Evolutionary conservation across 2,797 vertebrate genomes (phyloP).

Genomic region (Epinephelus coioides): DNA sequence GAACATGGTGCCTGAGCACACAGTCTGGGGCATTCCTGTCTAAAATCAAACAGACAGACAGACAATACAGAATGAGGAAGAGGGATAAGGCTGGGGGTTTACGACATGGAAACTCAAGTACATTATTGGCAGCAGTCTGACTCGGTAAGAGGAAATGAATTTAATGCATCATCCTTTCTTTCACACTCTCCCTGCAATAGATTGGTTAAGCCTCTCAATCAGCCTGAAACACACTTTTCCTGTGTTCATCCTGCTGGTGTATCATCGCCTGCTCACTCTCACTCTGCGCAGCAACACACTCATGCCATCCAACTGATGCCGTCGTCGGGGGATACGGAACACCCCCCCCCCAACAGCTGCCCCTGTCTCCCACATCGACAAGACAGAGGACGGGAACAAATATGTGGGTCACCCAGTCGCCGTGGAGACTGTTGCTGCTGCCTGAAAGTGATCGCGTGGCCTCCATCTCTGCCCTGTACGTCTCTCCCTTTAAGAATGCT

Average conservation of each 20-base stretch:
- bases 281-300: conserved; percentile 8
- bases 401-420: conserved; percentile 74
- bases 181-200: not conserved
- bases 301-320: conserved; percentile 27
- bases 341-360: conserved; percentile 47
- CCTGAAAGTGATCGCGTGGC: conserved; percentile 45
- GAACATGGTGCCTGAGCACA: conserved; percentile 91
- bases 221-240: not conserved
- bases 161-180: not conserved
- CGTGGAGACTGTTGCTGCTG: conserved; percentile 63
- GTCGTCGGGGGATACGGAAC: conserved; percentile 26
- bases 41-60: conserved; percentile 69
- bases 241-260: conserved; percentile 7
- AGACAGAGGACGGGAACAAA: conserved; percentile 41
- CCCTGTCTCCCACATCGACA: conserved; percentile 44
- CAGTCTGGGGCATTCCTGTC: conserved; percentile 93
- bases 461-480: conserved; percentile 40
- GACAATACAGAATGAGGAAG: conserved; percentile 34
- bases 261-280: conserved; percentile 16
- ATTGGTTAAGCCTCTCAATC: not conserved
- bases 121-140: conserved; percentile 8
- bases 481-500: conserved; percentile 51
- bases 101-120: conserved; percentile 9
- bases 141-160: not conserved
- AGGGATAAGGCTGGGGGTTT: not conserved